phyloP scores from a whole-genome alignment of 2,113 vertebrate genomes.

The Arizona elegans region DNA sequence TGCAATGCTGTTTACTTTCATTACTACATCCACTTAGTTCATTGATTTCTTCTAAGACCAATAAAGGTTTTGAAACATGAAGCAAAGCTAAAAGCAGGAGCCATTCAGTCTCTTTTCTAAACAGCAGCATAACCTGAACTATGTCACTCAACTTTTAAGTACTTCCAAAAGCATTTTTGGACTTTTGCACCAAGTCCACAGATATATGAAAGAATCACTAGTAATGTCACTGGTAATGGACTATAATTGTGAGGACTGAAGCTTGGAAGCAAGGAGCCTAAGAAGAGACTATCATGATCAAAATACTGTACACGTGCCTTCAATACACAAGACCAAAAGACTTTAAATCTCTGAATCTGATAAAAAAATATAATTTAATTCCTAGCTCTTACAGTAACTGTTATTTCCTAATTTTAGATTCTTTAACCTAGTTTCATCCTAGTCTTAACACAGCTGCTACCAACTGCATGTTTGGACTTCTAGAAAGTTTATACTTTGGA shows the following conservation, averaged over 20 bases:
- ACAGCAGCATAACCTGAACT: not conserved
- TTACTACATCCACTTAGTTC: conserved; percentile 41
- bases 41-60: not conserved
- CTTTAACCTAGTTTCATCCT: not conserved
- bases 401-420: not conserved
- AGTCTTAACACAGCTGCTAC: not conserved
- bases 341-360: not conserved
- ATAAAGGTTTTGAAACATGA: conserved; percentile 1
- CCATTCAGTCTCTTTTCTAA: not conserved
- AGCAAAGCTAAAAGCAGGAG: not conserved
- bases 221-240: not conserved
- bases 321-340: not conserved
- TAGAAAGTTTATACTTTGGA: not conserved
- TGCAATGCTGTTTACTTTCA: conserved; percentile 30
- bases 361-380: not conserved
- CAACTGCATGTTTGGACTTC: not conserved
- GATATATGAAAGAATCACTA: not conserved
- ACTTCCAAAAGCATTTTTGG: not conserved
- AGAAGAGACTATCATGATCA: not conserved
- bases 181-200: not conserved
- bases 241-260: not conserved
- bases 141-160: not conserved
- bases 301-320: not conserved
- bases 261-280: not conserved
- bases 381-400: not conserved